A percentile compares a stretch with the other conserved stretches of the same genome.
Evolutionary conservation across 2,797 vertebrate genomes (phyloP).

Genomic region (Pseudochirops cupreus): DNA sequence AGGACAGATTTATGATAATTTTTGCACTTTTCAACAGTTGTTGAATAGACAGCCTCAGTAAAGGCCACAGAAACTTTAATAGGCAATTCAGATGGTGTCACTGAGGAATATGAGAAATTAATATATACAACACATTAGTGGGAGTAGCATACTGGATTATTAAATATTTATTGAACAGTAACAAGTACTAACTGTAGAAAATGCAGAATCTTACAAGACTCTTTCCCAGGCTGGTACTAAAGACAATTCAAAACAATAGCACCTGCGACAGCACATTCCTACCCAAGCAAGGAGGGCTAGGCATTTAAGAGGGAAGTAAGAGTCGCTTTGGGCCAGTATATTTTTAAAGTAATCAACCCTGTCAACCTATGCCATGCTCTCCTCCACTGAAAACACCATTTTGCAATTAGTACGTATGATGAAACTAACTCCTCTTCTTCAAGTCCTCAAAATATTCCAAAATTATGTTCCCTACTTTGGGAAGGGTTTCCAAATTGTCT

Average conservation of each 20-base stretch:
- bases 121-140: conserved; percentile 51
- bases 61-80: conserved; percentile 39
- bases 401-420: conserved; percentile 59
- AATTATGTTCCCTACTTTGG: conserved; percentile 52
- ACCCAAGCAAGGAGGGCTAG: neutral
- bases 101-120: conserved; percentile 55
- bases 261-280: conserved; percentile 20
- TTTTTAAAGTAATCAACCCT: conserved; percentile 56
- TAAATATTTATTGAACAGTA: conserved; percentile 68
- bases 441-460: conserved; percentile 68
- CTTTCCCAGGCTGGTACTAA: conserved; percentile 40
- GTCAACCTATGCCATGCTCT: conserved; percentile 31
- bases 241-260: conserved; percentile 51
- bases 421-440: conserved; percentile 65
- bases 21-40: conserved; percentile 28
- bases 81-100: conserved; percentile 31
- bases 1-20: neutral
- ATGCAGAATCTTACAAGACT: conserved; percentile 35
- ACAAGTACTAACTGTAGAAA: conserved; percentile 42
- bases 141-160: conserved; percentile 25
- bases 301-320: conserved; percentile 43
- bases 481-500: conserved; percentile 79
- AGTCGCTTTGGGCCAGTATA: neutral
- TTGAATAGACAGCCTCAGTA: neutral
- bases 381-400: conserved; percentile 5